A percentile compares a stretch with the other conserved stretches of the same genome.
phyloP scores from a whole-genome alignment of 2,113 vertebrate species.

The Mus pahari region DNA sequence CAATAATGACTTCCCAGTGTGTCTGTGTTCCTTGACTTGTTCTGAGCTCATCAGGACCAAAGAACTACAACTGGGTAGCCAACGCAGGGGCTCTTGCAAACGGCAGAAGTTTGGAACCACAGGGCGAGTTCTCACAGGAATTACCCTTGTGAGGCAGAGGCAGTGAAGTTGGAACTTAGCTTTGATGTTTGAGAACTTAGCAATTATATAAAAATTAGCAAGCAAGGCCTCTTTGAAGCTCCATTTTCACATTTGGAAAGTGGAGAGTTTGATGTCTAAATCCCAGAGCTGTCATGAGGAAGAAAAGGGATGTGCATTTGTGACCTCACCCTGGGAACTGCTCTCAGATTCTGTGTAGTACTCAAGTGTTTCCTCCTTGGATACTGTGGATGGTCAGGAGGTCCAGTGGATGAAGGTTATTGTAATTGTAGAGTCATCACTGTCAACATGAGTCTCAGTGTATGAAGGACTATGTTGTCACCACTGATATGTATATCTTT shows the following conservation, averaged over 20 bases:
- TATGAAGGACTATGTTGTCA: neutral
- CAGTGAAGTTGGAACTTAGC: neutral
- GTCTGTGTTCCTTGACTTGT: neutral
- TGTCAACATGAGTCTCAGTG: neutral
- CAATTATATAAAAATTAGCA: neutral
- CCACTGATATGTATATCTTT: neutral
- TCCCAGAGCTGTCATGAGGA: neutral
- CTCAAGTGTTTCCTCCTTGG: neutral
- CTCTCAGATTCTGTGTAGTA: accelerated
- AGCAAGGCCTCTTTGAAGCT: neutral
- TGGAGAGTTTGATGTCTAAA: neutral
- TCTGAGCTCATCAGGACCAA: neutral
- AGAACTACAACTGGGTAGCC: neutral
- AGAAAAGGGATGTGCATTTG: neutral
- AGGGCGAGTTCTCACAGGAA: accelerated
- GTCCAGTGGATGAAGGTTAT: neutral
- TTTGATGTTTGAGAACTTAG: neutral
- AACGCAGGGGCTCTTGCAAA: no score
- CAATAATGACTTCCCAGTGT: neutral
- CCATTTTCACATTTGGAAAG: neutral
- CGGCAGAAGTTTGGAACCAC: neutral
- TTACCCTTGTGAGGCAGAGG: neutral
- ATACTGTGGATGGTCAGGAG: no score
- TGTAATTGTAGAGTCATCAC: neutral
- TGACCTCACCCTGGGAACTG: neutral